Percentiles rank a stretch among this genome's conserved stretches.
These are phyloP conservation scores for Hypocryptadius cinnamomeus DNA, from an alignment of 2,113 vertebrate species.

Conservation along the genomic window DNA sequence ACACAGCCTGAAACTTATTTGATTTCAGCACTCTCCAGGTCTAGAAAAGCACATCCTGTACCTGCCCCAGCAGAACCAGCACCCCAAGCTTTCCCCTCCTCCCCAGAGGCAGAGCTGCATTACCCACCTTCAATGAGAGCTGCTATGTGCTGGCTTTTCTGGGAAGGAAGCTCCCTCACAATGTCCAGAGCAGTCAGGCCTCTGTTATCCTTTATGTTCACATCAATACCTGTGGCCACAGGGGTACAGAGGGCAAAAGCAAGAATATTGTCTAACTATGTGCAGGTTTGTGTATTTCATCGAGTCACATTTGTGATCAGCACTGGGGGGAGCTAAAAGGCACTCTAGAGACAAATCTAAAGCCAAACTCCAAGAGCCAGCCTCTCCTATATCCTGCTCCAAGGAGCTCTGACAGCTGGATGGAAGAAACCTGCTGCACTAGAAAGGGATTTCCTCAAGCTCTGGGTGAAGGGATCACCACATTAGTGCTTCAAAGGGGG, in stretches of 20 bases:
- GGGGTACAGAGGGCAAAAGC: background rate
- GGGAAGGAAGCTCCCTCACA: conserved; percentile 93
- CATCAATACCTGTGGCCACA: conserved; percentile 79
- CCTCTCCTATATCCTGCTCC: background rate
- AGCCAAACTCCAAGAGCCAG: background rate
- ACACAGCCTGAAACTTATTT: background rate
- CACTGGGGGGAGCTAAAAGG: background rate
- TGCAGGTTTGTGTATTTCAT: background rate
- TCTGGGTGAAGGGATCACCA: background rate
- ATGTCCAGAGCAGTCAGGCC: conserved; percentile 90
- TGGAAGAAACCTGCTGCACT: background rate
- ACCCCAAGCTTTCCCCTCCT: background rate
- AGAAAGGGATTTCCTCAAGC: background rate
- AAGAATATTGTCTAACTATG: background rate
- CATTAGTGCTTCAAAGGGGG: conserved; percentile 1
- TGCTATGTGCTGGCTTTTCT: conserved; percentile 92
- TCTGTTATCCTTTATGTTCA: conserved; percentile 86
- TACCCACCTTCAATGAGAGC: conserved; percentile 85
- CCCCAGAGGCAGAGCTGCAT: background rate
- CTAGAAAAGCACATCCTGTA: background rate
- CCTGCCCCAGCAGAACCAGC: background rate
- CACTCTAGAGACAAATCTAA: background rate
- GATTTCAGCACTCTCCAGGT: background rate
- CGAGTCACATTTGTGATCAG: background rate
- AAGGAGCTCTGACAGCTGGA: background rate